phyloP scores from a whole-genome alignment of 2,797 vertebrate species.

The Phoebastria nigripes region DNA sequence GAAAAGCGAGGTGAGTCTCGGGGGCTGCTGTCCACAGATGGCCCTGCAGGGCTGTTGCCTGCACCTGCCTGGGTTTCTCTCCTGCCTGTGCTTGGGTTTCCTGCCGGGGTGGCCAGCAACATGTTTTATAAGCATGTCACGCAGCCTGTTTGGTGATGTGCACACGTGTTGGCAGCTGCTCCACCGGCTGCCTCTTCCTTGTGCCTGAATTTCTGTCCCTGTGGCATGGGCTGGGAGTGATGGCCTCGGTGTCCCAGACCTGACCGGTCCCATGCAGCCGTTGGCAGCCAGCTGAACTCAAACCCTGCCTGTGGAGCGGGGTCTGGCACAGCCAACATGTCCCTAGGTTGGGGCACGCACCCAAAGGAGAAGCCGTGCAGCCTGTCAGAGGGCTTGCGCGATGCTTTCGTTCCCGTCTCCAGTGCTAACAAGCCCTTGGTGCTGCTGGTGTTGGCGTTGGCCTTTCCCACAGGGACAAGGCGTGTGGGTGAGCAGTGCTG shows the following conservation, averaged over 20 bases:
- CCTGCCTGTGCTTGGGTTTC: background rate
- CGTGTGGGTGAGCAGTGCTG: fast-evolving
- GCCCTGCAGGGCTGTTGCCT: background rate
- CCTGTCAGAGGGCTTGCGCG: fast-evolving
- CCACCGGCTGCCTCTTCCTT: background rate
- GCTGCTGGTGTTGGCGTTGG: background rate
- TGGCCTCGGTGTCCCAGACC: background rate
- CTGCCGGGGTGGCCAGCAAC: background rate
- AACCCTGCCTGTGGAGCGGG: background rate
- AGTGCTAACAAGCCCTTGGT: fast-evolving
- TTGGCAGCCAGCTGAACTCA: background rate
- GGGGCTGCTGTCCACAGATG: background rate
- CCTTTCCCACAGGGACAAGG: fast-evolving
- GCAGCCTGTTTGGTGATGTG: background rate
- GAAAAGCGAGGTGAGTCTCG: constrained; percentile 86
- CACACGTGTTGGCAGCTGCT: fast-evolving
- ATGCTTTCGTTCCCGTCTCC: background rate
- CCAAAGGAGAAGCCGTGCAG: background rate
- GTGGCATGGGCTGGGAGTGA: background rate
- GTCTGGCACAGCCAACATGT: background rate
- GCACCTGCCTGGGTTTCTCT: background rate
- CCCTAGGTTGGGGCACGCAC: fast-evolving
- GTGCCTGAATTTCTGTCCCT: background rate
- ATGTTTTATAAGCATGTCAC: background rate
- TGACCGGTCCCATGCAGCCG: background rate